Evolutionary conservation across 2,113 vertebrate species (phyloP).

Genomic region (Myiopsitta monachus): DNA sequence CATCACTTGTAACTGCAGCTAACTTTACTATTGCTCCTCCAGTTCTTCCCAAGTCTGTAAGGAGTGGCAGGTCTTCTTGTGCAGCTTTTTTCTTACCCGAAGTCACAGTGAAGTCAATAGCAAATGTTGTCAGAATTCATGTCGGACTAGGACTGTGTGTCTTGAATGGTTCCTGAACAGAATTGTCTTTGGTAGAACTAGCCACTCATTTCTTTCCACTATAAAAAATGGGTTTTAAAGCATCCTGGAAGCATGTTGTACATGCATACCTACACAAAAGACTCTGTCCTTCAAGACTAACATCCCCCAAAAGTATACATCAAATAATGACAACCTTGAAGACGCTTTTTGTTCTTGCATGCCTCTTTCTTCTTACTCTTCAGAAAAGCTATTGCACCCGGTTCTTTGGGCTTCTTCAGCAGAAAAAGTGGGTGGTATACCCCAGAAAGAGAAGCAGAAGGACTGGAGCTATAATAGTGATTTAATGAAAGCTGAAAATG

Average conservation of each 20-base stretch:
- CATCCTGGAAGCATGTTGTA: neutral
- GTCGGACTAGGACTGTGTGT: neutral
- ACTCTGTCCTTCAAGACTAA: neutral
- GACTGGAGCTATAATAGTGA: neutral
- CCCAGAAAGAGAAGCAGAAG: neutral
- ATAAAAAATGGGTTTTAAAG: neutral
- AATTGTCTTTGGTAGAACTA: neutral
- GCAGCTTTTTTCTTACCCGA: neutral
- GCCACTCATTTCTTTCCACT: neutral
- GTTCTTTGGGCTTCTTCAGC: neutral
- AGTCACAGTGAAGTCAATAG: neutral
- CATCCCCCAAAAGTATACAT: neutral
- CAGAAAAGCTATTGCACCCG: neutral
- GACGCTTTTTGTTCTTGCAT: neutral
- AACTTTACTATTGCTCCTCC: neutral
- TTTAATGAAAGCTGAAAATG: slow-evolving; percentile 25
- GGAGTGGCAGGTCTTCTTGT: neutral
- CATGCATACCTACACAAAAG: neutral
- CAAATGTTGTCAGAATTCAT: neutral
- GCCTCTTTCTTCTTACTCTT: neutral
- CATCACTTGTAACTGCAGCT: neutral
- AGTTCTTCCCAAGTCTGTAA: neutral
- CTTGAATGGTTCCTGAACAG: neutral
- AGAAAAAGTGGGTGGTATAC: neutral
- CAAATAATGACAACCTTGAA: neutral